A percentile compares a stretch with the other conserved stretches of the same genome.
Conservation (phyloP, 2,113 vertebrate species). For the Eulacestoma nigropectus region DNA sequence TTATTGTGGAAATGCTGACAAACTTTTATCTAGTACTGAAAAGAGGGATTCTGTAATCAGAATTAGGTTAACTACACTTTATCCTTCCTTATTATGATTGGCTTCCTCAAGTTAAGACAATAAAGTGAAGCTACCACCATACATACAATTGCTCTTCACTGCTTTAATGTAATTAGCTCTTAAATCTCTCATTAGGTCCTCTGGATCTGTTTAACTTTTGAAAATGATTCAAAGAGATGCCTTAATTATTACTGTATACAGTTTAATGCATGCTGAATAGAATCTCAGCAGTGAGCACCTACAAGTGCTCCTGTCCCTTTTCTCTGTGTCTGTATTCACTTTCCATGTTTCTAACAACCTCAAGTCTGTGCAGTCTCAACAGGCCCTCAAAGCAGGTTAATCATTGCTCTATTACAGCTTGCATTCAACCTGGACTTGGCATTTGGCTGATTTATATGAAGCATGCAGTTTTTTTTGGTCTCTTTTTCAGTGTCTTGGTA, state of each 20-base stretch:
- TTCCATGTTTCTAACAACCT: constrained; percentile 26
- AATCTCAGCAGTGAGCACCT: constrained; percentile 28
- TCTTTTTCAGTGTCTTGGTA: background rate
- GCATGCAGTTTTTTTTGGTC: too few species aligned
- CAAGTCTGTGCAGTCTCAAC: too few species aligned
- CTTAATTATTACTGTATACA: constrained; percentile 57
- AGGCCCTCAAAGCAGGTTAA: background rate
- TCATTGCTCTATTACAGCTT: background rate
- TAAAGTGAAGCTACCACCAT: constrained; percentile 27
- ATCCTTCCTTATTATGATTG: constrained; percentile 8
- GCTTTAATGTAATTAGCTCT: constrained; percentile 60
- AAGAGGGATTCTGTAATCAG: background rate
- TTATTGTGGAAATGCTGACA: background rate
- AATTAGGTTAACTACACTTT: constrained; percentile 12
- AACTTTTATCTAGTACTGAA: background rate
- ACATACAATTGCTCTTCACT: constrained; percentile 43
- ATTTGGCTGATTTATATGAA: background rate
- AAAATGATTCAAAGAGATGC: constrained; percentile 52
- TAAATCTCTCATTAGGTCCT: constrained; percentile 46
- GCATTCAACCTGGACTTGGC: background rate
- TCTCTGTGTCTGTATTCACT: constrained; percentile 24
- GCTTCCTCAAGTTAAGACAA: constrained; percentile 18
- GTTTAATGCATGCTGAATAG: constrained; percentile 22
- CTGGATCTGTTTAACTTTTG: constrained; percentile 60
- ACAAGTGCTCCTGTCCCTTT: background rate